Conservation (phyloP, 2,113 vertebrate species). For the Callithrix jacchus region DNA sequence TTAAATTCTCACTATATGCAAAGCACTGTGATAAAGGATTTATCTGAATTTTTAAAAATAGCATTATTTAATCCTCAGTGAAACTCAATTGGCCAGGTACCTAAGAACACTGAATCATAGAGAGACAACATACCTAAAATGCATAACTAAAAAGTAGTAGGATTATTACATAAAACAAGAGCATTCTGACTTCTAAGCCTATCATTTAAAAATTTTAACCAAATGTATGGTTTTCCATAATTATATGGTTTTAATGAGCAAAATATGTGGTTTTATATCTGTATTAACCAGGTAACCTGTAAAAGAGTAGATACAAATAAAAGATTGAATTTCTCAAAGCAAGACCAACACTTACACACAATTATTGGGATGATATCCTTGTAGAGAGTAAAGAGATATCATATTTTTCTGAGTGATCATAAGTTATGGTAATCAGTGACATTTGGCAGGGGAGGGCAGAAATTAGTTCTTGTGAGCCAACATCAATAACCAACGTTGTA, state of each 20-base stretch:
- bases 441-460: not conserved
- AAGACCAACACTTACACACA: not conserved
- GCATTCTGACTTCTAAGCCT: not conserved
- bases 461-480: not conserved
- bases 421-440: not conserved
- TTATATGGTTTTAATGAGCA: no score
- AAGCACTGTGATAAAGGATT: not conserved
- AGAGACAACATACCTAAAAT: not conserved
- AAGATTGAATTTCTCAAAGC: conserved; percentile 28
- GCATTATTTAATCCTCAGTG: not conserved
- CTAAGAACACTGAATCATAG: not conserved
- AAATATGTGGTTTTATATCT: no score
- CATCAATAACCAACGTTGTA: not conserved
- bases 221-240: not conserved
- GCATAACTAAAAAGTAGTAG: not conserved
- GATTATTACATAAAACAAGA: not conserved
- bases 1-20: not conserved
- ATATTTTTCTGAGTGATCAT: not conserved
- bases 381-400: not conserved
- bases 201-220: not conserved
- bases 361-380: not conserved
- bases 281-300: not conserved
- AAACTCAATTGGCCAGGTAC: not conserved
- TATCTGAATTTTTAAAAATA: conserved; percentile 2
- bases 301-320: not conserved